Base-by-base conservation (phyloP, 92 coral and sea anemone genomes). In the Palythoa grandis region DNA sequence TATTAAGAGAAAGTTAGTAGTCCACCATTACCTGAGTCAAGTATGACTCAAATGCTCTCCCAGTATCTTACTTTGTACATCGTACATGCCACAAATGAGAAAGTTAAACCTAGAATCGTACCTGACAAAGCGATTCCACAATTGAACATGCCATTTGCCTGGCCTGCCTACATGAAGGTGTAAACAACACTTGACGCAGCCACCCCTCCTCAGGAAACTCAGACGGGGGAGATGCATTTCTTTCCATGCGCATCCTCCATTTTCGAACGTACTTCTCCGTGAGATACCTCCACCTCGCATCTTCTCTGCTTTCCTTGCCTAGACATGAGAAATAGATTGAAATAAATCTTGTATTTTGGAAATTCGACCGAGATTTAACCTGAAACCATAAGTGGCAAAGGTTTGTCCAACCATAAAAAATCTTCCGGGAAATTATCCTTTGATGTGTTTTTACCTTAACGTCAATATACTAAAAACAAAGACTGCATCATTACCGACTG, bases 111-210 rank as follows among this genome's bases (percentile, higher is more conserved):
- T 14, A 16, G 25, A 4, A 29, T 54, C 73, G n/a, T 89, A 96
- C 99, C 98, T 96, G 99, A 79, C 99, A 96, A 60, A 96, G 86
- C 22, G 98, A 90, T 76, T 94, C 98, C 70, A 96, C 98, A 83
- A 96, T 94, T 11, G 97, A 92, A 75, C 99, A 96, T 5, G 99
- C 95, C 83, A 96, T 93, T 89, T 96, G 98, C 50, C 99, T 85
- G 40, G 98, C 95, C 13, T 98, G 92, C 16, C 99, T 88, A 85
- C 98, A 94, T 6, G 99, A 95, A 47, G 99, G 98, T 14, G 98
- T 93, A 70, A 96, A 96, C 88, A 96, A 82, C 90, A 95, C 99
- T 74, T 95, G 95, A 35, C 97, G 91, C 57, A 96, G 83, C 99
- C 99, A 96, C 74, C 91, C 98, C 87, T 95, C 99, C 76, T 95